Evolutionary conservation across 2,797 vertebrate species (phyloP), one percentile per base, ranked within the genome.

Genomic region (Lacerta agilis): DNA sequence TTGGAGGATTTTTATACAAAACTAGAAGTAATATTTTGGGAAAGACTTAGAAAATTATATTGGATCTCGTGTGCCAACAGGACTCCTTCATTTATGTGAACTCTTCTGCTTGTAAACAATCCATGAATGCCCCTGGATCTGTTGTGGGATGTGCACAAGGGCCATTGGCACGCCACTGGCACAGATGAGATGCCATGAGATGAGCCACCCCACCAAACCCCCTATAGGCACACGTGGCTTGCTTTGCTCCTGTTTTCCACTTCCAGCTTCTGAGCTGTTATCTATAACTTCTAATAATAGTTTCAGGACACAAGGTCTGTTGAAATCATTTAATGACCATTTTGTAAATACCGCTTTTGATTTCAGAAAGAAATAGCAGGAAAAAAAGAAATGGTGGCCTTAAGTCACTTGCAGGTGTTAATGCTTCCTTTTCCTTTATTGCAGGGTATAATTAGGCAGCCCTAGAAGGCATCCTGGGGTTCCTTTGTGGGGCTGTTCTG

Each of bases 321-420:
- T 88, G 86, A 80, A 33, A 41, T 18, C 69, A 23, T 43, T 75
- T 66, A 3, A 29, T 86, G 78, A 49, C 86, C 86, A 49, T 85
- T 93, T 92, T 61, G 77, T 67, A 55, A 0, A 0, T 67, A 64
- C 20, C 58, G 73, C 29, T 88, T 43, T 20, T 49, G 25, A 5
- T 90, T 55, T 67, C 83, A 85, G 45, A 91, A 88, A 10, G n/a
- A 45, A 87, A 61, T 84, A 43, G 88, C 36, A 41, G 61, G 33
- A 79, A 83, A 78, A 33, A 55, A 13, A 78, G 43, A 72, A 75
- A 36, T 1, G 27, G 83, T 78, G 88, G 8, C 83, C 86, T 91
- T 45, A 89, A 88, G 73, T 23, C 58, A 45, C 13, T 49, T 88
- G 29, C 66, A 78, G 75, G 90, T 45, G 1, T 66, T n/a, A 89